Conservation (phyloP, 2,797 vertebrate species). For the Parotocinclus haroldoi region DNA sequence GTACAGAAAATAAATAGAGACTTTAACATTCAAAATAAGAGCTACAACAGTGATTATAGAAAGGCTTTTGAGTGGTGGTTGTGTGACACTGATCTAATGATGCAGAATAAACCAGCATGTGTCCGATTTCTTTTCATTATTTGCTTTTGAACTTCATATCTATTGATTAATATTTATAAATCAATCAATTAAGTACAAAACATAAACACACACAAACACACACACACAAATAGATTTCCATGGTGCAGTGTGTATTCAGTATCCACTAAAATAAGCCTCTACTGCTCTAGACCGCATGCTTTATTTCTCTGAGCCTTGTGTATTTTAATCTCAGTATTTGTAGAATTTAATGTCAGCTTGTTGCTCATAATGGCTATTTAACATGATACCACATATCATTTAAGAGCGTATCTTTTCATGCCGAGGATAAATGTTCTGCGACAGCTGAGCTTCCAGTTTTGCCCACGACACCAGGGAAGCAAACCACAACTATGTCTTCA, state of each 20-base stretch:
- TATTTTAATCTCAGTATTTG: conserved; percentile 32
- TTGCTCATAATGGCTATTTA: conserved; percentile 35
- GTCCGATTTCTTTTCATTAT: too few relatives aligned
- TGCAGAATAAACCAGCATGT: too few relatives aligned
- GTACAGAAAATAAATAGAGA: too few relatives aligned
- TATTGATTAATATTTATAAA: neutral
- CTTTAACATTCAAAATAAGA: too few relatives aligned
- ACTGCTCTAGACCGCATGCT: conserved; percentile 26
- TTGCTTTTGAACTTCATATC: too few relatives aligned
- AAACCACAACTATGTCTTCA: conserved; percentile 65
- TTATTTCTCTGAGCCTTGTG: conserved; percentile 17
- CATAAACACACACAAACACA: conserved; percentile 13
- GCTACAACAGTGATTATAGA: too few relatives aligned
- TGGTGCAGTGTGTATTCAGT: too few relatives aligned
- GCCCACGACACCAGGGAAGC: conserved; percentile 55
- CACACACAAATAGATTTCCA: neutral
- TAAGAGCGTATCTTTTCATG: conserved; percentile 37
- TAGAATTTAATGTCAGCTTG: conserved; percentile 27
- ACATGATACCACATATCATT: conserved; percentile 39
- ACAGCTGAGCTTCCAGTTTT: conserved; percentile 49
- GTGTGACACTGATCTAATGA: too few relatives aligned
- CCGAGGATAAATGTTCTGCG: conserved; percentile 39
- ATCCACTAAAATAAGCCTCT: conserved; percentile 8
- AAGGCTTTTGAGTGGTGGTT: too few relatives aligned
- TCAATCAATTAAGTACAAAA: too few relatives aligned